These are phyloP conservation scores for Habrosyne pyritoides DNA, from an alignment of 2,888 invertebrate genomes.

Conservation along the genomic window DNA sequence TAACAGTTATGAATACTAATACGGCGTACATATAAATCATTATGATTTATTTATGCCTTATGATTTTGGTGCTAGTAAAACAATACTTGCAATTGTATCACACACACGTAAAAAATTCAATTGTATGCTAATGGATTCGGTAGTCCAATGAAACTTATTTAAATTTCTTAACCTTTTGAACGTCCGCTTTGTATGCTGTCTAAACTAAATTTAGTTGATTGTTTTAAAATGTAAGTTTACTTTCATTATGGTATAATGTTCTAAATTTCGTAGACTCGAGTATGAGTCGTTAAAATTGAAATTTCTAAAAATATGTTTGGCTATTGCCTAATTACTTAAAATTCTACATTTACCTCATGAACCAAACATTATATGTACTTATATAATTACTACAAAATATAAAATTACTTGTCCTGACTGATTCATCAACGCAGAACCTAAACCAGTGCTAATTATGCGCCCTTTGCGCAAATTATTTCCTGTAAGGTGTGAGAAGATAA, in stretches of 20 bases:
- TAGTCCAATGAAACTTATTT: background rate
- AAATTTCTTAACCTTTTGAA: conserved; percentile 9
- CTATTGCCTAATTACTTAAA: too few species aligned
- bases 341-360: too few species aligned
- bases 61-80: background rate
- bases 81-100: conserved; percentile 4
- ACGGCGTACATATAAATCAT: conserved; percentile 44
- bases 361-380: too few species aligned
- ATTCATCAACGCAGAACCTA: too few species aligned
- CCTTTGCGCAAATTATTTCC: too few species aligned
- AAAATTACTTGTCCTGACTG: too few species aligned
- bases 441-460: too few species aligned
- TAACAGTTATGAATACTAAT: conserved; percentile 72
- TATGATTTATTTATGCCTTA: background rate
- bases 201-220: background rate
- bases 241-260: too few species aligned
- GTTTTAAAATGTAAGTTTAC: background rate
- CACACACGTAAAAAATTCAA: conserved; percentile 7
- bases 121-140: conserved; percentile 18
- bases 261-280: too few species aligned
- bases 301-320: background rate
- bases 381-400: too few species aligned
- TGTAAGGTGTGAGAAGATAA: too few species aligned
- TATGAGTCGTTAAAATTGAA: too few species aligned
- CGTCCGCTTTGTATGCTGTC: background rate